Percentiles rank a stretch among this genome's conserved stretches.
These are phyloP conservation scores for Mobula hypostoma DNA, from an alignment of 2,113 vertebrate genomes.

Conservation along the genomic window DNA sequence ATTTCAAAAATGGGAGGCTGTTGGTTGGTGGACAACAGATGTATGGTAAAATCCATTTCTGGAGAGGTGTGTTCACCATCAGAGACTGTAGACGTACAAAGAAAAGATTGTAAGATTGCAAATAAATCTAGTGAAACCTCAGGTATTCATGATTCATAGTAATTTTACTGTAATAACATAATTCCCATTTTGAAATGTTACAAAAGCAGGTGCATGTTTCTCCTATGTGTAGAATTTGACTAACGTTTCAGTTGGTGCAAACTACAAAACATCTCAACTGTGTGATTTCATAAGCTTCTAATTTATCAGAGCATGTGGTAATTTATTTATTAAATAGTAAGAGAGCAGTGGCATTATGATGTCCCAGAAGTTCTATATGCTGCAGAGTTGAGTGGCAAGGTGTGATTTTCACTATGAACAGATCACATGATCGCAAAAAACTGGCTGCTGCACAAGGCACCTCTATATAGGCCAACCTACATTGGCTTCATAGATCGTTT, in stretches of 20 bases:
- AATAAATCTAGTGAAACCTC: neutral
- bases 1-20: conserved; percentile 75
- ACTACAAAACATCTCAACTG: neutral
- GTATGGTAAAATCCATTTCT: conserved; percentile 78
- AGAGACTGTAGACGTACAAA: conserved; percentile 61
- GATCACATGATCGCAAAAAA: neutral
- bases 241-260: neutral
- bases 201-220: neutral
- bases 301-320: neutral
- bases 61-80: conserved; percentile 76
- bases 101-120: neutral
- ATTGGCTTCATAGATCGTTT: neutral
- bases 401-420: neutral
- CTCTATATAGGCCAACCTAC: neutral
- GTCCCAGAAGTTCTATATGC: neutral
- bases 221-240: too few species aligned
- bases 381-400: neutral
- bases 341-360: neutral
- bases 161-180: neutral
- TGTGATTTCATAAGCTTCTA: neutral
- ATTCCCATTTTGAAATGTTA: neutral
- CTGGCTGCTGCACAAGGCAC: neutral
- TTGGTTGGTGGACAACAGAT: conserved; percentile 67
- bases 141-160: neutral
- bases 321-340: neutral